Evolutionary conservation across 2,888 invertebrate genomes (phyloP), one percentile per base, ranked within the genome.

Genomic region (Magallana nippona): DNA sequence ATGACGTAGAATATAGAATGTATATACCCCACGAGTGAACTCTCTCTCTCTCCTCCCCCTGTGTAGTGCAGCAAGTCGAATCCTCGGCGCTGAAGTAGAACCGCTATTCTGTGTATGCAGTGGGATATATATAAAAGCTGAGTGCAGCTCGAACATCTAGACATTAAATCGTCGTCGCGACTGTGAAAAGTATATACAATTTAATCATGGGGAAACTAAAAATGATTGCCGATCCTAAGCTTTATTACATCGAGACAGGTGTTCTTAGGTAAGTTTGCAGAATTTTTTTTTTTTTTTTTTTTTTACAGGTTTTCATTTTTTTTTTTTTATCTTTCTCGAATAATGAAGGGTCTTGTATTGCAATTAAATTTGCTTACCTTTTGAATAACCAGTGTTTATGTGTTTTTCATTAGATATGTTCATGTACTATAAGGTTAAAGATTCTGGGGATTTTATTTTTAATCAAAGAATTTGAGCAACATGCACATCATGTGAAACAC

Each of bases 141-240:
- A 27, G 22, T 71, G 27, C 15, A 27, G 32, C 32, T 27, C 71
- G 32, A 27, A 71, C 32, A 32, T 22, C 10, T 32, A 71, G 13
- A 63, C 27, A 71, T 15, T 71, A 22, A 15, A 15, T 71, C 27
- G 22, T 22, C 22, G 10, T 71, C 27, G 13, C 22, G 10, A 27
- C 71, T 13, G 22, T 71, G 71, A 22, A 22, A 22, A 11, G 71
- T 71, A 15, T 27, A 71, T 32, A 71, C 15, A 11, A 27, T 71
- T 27, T 71, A 71, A 71, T 22, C 71, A 71, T 71, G 71, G 71
- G 71, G 71, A 71, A 71, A 71, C 71, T 71, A 32, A 71, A 71
- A 71, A 71, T 71, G 71, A 71, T 71, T 71, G 71, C 71, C 71
- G 71, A 71, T 32, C 71, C 71, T 15, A 71, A 71, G 32, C 71